Evolutionary conservation across 2,888 invertebrate species (phyloP), one percentile per base, ranked within the genome.

Genomic region (Salpingus planirostris): DNA sequence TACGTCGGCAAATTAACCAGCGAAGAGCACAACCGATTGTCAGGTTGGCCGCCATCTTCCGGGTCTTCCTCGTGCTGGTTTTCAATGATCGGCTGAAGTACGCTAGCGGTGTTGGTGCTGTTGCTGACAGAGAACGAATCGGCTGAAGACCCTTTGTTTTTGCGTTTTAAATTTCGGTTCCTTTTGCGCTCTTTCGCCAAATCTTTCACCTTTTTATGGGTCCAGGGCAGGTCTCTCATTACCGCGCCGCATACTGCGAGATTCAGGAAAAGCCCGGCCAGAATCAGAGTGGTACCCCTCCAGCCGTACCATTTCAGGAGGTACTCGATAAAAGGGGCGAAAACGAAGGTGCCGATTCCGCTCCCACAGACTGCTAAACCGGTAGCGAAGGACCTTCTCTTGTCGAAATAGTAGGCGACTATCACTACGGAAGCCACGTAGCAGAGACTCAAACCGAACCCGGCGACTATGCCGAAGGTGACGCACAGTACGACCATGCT

Each of bases 341-440:
- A 88, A 33, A 89, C 72, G 59, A 88, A 87, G 1, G 90, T 90
- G 3, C 90, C 90, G 39, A 88, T 85, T 11, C 89, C 89, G 48
- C 85, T 85, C 2, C 90, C 89, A 62, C 87, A 88, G 0, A 88
- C 87, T 1, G 87, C 83, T 29, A 89, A 68, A 0, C 89, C 88
- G 7, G 89, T 90, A 3, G 90, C 91, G 41, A 89, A 74, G 0
- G 87, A 86, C 36, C 88, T 71, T 54, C 74, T 78, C 60, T 82
- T 82, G 54, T 89, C 87, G 59, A 91, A 91, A 60, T 89, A 90
- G 59, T 88, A 89, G 1, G 89, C 88, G 15, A 91, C 89, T 45
- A 87, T 85, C 2, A 90, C 89, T 3, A 90, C 87, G 1, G 89
- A 87, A n/a, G 88, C 82, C 29, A 89, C 88, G 63, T 88, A 90